Conservation (phyloP, 2,888 invertebrate genomes). For the Oxyscelio sp. region DNA sequence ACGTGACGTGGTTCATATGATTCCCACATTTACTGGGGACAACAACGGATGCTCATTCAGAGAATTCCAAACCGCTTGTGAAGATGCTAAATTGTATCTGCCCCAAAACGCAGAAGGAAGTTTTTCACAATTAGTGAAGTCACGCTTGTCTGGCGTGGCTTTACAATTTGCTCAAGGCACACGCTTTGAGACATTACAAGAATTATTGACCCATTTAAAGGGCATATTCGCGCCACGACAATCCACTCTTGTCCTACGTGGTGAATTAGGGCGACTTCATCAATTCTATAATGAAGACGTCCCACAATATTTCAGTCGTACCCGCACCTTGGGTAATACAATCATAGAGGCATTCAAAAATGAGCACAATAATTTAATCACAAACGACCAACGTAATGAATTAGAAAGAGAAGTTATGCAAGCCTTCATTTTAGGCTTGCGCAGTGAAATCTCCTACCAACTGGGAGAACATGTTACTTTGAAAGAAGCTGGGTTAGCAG, state of each 20-base stretch:
- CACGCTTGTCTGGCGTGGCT: not conserved
- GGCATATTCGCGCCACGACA: conserved; percentile 22
- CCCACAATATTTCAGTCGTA: conserved; percentile 32
- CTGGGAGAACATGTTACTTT: not conserved
- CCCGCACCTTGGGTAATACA: conserved; percentile 8
- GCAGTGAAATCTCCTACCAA: conserved; percentile 1
- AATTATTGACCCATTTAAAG: conserved; percentile 6
- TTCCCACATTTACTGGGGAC: not conserved
- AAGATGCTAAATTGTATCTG: not conserved
- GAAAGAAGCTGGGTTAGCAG: not conserved
- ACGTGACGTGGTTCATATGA: not conserved
- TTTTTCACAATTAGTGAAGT: conserved; percentile 12
- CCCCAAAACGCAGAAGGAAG: not conserved
- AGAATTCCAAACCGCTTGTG: not conserved
- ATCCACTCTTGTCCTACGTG: conserved; percentile 6
- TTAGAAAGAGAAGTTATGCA: conserved; percentile 26
- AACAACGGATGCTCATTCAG: not conserved
- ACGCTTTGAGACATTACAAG: not conserved
- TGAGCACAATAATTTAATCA: conserved; percentile 13
- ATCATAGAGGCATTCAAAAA: conserved; percentile 35
- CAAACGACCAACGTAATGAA: not conserved
- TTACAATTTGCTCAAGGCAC: conserved; percentile 1
- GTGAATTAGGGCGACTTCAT: conserved; percentile 30
- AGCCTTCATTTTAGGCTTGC: conserved; percentile 16
- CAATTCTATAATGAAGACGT: conserved; percentile 45